These are phyloP conservation scores for Chrysemys picta DNA, from an alignment of 2,113 vertebrate species.

Conservation along the genomic window DNA sequence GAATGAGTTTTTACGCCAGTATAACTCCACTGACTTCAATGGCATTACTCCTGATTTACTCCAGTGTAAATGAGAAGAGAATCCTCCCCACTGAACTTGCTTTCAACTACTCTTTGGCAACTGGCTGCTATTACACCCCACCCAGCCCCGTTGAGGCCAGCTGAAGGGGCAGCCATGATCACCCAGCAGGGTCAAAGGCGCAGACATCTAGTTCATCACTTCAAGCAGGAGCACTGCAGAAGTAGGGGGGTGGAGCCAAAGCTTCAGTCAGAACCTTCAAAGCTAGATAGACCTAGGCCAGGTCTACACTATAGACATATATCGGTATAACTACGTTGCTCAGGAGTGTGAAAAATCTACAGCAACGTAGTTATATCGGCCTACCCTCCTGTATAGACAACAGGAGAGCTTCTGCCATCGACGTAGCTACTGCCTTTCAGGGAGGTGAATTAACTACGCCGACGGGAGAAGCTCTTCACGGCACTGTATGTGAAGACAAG, in stretches of 20 bases:
- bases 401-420: no score
- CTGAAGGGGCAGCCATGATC: not conserved
- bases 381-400: not conserved
- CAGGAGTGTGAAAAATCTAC: not conserved
- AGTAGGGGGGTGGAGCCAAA: not conserved
- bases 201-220: not conserved
- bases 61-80: not conserved
- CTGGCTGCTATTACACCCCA: not conserved
- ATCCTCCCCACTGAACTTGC: not conserved
- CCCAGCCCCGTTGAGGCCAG: not conserved
- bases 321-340: not conserved
- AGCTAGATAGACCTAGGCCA: not conserved
- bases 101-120: not conserved
- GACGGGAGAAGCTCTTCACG: not conserved
- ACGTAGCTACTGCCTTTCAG: not conserved
- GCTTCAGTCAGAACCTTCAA: not conserved
- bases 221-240: not conserved
- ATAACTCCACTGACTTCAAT: not conserved
- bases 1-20: no score
- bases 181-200: not conserved
- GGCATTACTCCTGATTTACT: not conserved
- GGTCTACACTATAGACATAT: not conserved
- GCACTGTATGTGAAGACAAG: not conserved
- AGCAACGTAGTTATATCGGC: not conserved
- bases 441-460: not conserved